Conservation (phyloP, 1,140 invertebrate species). For the Drosophila repleta region DNA sequence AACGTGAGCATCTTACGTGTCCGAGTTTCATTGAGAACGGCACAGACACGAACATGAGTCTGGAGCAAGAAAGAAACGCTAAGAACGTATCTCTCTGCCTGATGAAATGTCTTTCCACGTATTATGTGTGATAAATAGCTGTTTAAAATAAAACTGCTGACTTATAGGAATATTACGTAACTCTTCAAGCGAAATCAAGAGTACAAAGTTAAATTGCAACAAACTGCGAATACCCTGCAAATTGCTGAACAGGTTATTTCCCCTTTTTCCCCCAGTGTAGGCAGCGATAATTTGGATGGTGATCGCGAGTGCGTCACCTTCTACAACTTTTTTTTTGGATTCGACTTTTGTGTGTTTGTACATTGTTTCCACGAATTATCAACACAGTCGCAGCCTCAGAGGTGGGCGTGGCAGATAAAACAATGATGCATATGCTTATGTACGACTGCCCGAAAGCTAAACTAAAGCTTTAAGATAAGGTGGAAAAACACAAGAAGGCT, state of each 20-base stretch:
- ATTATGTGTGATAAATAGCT: conserved; percentile 32
- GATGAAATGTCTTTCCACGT: conserved; percentile 42
- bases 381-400: conserved; percentile 16
- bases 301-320: not conserved
- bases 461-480: not conserved
- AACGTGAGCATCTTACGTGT: conserved; percentile 13
- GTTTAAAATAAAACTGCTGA: conserved; percentile 24
- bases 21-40: conserved; percentile 15
- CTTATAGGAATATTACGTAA: conserved; percentile 31
- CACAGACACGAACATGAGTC: conserved; percentile 19
- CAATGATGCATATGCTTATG: conserved; percentile 4
- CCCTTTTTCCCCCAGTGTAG: conserved; percentile 16
- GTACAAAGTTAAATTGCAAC: not conserved
- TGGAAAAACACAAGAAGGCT: not conserved
- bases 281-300: conserved; percentile 12
- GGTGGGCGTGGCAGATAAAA: not conserved
- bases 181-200: not conserved
- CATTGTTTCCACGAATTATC: conserved; percentile 44
- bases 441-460: not conserved
- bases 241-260: too few relatives aligned
- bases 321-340: not conserved
- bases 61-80: not conserved
- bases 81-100: conserved; percentile 1
- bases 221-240: not conserved
- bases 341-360: conserved; percentile 21